A percentile compares a stretch with the other conserved stretches of the same genome.
These are phyloP conservation scores for Drymonia ruficornis DNA, from an alignment of 2,888 invertebrate species.

Conservation along the genomic window DNA sequence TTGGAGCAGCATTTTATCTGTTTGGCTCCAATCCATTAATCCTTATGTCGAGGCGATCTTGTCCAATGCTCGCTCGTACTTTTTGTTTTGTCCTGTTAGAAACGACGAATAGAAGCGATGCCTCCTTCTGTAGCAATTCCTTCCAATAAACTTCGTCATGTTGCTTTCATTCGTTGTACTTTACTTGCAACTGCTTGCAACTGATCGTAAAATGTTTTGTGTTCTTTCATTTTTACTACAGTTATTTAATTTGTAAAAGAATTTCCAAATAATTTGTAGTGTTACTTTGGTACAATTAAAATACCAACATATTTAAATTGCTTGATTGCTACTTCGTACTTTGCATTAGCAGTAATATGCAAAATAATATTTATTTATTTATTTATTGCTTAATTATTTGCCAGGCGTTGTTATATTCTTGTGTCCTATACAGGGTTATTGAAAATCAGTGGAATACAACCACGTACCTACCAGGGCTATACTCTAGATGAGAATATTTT, in stretches of 20 bases:
- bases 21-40: constrained; percentile 48
- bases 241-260: neutral
- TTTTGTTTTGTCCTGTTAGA: constrained; percentile 33
- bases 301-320: no score
- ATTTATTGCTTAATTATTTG: no score
- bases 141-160: constrained; percentile 20
- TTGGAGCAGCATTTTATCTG: constrained; percentile 45
- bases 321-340: no score
- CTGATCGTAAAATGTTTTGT: neutral
- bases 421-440: no score
- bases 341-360: no score
- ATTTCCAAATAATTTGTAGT: no score
- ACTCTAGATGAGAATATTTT: no score
- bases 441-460: no score
- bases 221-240: neutral
- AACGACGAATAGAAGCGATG: constrained; percentile 22
- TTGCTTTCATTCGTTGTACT: neutral
- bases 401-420: no score
- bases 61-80: constrained; percentile 42
- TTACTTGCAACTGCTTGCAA: no score
- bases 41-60: constrained; percentile 49
- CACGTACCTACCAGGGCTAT: no score
- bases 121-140: constrained; percentile 20
- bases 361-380: no score
- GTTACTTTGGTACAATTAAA: neutral